Evolutionary conservation across 2,113 vertebrate species (phyloP).

Genomic region (Sinocyclocheilus anophthalmus): DNA sequence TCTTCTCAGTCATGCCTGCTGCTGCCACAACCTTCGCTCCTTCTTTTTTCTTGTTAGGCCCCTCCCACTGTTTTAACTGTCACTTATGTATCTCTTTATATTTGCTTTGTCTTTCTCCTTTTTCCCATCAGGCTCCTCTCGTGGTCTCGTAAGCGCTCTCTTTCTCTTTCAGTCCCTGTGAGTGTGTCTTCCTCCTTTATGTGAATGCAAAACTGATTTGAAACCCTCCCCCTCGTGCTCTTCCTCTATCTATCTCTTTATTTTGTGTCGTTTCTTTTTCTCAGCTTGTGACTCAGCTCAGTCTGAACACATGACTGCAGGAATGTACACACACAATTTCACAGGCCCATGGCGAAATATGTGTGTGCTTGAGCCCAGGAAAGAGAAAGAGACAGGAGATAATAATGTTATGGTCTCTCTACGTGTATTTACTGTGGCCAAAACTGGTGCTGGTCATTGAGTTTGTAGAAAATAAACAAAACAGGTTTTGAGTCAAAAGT

Average conservation of each 20-base stretch:
- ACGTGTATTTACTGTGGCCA: neutral
- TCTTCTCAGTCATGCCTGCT: neutral
- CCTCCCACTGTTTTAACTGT: conserved; percentile 17
- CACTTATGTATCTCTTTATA: neutral
- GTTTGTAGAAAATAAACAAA: neutral
- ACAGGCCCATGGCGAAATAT: neutral
- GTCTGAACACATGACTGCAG: conserved; percentile 71
- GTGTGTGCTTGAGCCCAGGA: neutral
- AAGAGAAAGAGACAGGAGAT: neutral
- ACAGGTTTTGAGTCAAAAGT: neutral
- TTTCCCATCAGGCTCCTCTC: neutral
- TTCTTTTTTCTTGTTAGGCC: neutral
- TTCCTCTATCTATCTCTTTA: neutral
- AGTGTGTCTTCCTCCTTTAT: conserved; percentile 2
- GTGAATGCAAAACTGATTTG: conserved; percentile 2
- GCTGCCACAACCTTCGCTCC: neutral
- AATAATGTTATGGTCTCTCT: neutral
- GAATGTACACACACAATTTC: conserved; percentile 60
- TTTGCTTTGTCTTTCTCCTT: neutral
- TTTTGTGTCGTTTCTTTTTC: conserved; percentile 29
- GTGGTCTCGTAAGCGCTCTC: neutral
- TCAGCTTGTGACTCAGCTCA: conserved; percentile 72
- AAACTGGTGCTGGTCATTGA: neutral
- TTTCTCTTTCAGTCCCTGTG: conserved; percentile 50
- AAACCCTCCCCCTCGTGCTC: neutral